Conservation (phyloP, 1,140 invertebrate species). For the Teleogryllus occipitalis region DNA sequence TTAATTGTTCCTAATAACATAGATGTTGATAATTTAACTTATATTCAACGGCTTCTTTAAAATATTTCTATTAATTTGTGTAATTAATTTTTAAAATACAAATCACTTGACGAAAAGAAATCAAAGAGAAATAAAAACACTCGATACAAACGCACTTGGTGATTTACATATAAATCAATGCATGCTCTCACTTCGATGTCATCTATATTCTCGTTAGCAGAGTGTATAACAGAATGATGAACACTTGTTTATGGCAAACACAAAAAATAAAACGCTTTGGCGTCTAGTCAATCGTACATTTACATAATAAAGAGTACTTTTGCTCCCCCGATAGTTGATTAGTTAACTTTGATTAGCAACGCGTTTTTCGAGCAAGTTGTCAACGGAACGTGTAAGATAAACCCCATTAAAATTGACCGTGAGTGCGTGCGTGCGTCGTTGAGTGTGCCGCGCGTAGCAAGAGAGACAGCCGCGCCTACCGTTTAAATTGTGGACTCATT, state of each 20-base stretch:
- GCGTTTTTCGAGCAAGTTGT: not conserved
- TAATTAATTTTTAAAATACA: too few relatives aligned
- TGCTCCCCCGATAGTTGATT: not conserved
- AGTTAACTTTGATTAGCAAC: not conserved
- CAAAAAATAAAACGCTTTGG: not conserved
- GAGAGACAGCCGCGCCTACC: not conserved
- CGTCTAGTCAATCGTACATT: not conserved
- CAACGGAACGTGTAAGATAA: not conserved
- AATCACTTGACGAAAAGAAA: too few relatives aligned
- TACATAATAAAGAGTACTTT: not conserved
- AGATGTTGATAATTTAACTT: not conserved
- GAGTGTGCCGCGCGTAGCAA: not conserved
- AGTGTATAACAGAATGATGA: not conserved
- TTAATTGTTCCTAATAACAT: not conserved
- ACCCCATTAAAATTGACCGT: too few relatives aligned
- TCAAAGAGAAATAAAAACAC: too few relatives aligned
- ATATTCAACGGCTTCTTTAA: not conserved
- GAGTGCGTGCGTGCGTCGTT: not conserved
- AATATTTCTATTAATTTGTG: not conserved
- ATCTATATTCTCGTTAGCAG: not conserved
- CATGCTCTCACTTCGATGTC: not conserved
- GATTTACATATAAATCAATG: not conserved
- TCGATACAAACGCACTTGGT: too few relatives aligned
- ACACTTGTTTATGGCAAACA: not conserved
- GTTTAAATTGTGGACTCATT: not conserved